Evolutionary conservation across 1,140 invertebrate genomes (phyloP).

Genomic region (Gonatopus flavifemur): DNA sequence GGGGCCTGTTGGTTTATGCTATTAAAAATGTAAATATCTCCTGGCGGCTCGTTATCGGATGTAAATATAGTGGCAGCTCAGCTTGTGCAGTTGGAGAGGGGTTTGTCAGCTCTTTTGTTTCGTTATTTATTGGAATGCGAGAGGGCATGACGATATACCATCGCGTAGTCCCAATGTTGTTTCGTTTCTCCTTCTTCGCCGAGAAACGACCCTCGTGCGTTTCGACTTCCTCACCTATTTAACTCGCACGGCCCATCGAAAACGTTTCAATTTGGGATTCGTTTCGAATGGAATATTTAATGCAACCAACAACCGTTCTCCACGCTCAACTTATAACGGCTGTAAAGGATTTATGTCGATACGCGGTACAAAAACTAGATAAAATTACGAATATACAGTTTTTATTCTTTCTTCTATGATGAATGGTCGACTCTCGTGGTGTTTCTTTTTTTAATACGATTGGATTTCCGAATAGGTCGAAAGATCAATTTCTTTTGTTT

Average conservation of each 20-base stretch:
- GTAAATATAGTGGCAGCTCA: conserved; percentile 48
- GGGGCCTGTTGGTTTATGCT: conserved; percentile 53
- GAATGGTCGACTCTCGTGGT: too few relatives aligned
- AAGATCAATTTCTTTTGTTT: too few relatives aligned
- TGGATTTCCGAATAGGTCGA: too few relatives aligned
- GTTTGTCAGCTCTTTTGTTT: conserved; percentile 46
- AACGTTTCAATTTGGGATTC: conserved; percentile 22
- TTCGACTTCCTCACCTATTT: background rate
- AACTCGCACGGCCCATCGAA: background rate
- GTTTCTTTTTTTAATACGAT: too few relatives aligned
- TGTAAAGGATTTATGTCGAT: too few relatives aligned
- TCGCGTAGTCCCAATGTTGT: conserved; percentile 10
- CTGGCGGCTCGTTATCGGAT: conserved; percentile 56
- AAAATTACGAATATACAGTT: too few relatives aligned
- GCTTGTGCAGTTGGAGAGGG: conserved; percentile 29
- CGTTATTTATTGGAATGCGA: conserved; percentile 53
- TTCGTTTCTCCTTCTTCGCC: background rate
- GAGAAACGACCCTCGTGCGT: conserved; percentile 2
- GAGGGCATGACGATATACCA: conserved; percentile 20
- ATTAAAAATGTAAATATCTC: conserved; percentile 60
- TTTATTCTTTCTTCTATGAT: too few relatives aligned
- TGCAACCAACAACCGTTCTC: too few relatives aligned
- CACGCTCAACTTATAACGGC: too few relatives aligned
- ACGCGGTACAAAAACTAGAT: too few relatives aligned
- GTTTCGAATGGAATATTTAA: too few relatives aligned